Base-by-base conservation (phyloP, 2,888 invertebrate genomes). In the Drosophila melanosoma region DNA sequence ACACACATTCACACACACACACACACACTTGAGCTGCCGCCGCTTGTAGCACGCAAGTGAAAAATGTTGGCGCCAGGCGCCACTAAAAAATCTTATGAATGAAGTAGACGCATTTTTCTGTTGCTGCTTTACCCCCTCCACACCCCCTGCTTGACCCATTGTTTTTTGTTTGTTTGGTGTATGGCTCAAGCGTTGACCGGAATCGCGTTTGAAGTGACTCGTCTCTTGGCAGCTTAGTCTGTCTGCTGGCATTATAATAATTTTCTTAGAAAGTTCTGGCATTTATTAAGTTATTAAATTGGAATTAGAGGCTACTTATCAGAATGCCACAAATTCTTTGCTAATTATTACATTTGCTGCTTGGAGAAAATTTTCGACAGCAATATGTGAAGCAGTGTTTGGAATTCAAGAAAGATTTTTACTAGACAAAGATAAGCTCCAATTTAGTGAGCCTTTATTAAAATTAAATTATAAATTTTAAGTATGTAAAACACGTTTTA, bases 11-110 rank as follows among this genome's bases (percentile, higher is more conserved):
- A 54, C 66, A 52, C 64, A 49, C 66, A 54, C 60, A 60, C 62
- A 29, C 26, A 40, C 33, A 61, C 64, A 63, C 53, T 60, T 60
- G 58, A 67, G 72, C 26, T 62, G 71, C 60, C 74, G 86, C 71
- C 73, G 77, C 59, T 84, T 83, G 88, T 76, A 68, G 83, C 85
- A 87, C 76, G 82, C 89, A 86, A 84, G 89, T 87, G 80, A 81
- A 87, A 89, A 89, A 85, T 87, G 87, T 83, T 83, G 90, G 90
- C 91, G 91, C 89, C 90, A 89, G 89, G 84, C 90, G 90, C 89
- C 84, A 90, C 88, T 85, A 85, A 85, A 89, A 89, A 82, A 89
- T 89, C 86, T 87, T 89, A 87, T 87, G 87, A 87, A 87, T 87
- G 87, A 89, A 85, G 85, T 85, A 85, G 84, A 82, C 89, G 87